Evolutionary conservation across 2,888 invertebrate species (phyloP), one percentile per base, ranked within the genome.

Genomic region (Branchipolynoe longqiensis): DNA sequence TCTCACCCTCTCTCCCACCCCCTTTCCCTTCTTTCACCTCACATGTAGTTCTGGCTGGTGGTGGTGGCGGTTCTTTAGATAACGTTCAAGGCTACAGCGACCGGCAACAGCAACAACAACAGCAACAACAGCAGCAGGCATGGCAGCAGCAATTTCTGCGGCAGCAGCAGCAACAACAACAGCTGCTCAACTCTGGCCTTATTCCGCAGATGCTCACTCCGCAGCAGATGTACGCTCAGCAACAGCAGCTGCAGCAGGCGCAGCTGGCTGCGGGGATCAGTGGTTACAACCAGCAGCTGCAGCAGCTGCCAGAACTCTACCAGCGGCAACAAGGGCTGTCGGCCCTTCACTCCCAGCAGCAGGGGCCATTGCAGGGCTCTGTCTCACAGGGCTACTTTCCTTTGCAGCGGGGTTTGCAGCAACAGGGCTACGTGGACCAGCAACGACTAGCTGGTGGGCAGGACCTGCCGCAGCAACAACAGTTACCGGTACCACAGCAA

Each of bases 21-120:
- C 28, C 54, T 62, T 25, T 62, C 25, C 31, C 28, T 48, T 28
- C 78, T 54, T 18, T 41, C 28, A n/a, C 78, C 25, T 48, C 48
- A 48, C 28, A n/a, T 41, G n/a, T 78, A 78, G 78, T 78, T 41
- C 28, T 78, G 54, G 41, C 78, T 78, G 78, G 78, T 78, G 78
- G 78, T 78, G 78, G 78, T 48, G 78, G 78, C 54, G 41, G 41
- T 41, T 25, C 54, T 78, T 54, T 48, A 78, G 78, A 78, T 48
- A 41, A n/a, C n/a, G n/a, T 22, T 28, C 78, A 78, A 25, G 78
- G 48, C 28, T 78, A 28, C 54, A 25, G 22, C 48, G 78, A 78
- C 54, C 25, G 48, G 25, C 78, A 78, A 31, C 78, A 73, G 38
- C 41, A 40, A 41, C 73, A 78, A 48, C 78, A 78, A 41, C 78